Evolutionary conservation across 2,113 vertebrate genomes (phyloP).

Genomic region (Percopsis transmontana): DNA sequence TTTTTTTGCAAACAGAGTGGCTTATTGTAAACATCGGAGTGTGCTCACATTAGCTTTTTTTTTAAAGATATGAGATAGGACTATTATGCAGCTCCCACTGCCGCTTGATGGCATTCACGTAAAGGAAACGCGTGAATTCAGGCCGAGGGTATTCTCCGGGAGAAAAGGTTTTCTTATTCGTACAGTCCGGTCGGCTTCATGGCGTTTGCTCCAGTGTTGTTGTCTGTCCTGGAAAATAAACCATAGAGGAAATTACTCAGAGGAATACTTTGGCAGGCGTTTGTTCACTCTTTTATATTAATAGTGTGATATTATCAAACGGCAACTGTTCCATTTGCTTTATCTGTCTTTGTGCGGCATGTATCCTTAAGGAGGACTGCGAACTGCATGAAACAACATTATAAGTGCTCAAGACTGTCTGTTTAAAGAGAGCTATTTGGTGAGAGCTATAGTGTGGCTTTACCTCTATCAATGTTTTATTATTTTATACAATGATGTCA

Average conservation of each 20-base stretch:
- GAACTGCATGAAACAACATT: slow-evolving; percentile 34
- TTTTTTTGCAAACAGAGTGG: slow-evolving; percentile 73
- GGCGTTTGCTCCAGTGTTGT: too few species aligned
- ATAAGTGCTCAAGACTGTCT: slow-evolving; percentile 1
- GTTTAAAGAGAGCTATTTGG: slow-evolving; percentile 36
- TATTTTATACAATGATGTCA: slow-evolving; percentile 54
- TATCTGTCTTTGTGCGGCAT: too few species aligned
- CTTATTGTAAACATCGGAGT: slow-evolving; percentile 52
- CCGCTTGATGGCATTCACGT: slow-evolving; percentile 26
- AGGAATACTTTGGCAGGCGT: slow-evolving; percentile 38
- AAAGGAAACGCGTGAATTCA: slow-evolving; percentile 33
- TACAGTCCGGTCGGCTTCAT: too few species aligned
- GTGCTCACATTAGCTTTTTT: slow-evolving; percentile 43
- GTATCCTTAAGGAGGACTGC: background rate
- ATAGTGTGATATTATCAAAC: slow-evolving; percentile 20
- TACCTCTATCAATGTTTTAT: slow-evolving; percentile 50
- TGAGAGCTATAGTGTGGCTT: slow-evolving; percentile 25
- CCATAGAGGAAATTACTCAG: slow-evolving; percentile 29
- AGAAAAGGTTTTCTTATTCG: too few species aligned
- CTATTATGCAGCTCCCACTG: slow-evolving; percentile 34
- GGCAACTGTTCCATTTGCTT: background rate
- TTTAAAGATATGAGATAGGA: slow-evolving; percentile 37
- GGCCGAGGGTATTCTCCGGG: slow-evolving; percentile 17
- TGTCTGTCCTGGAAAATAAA: too few species aligned
- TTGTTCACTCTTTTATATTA: background rate